A percentile compares a stretch with the other conserved stretches of the same genome.
Conservation (phyloP, 30 jellyfish, hydroid and myxozoan species). For the Haliclystus octoradiatus region DNA sequence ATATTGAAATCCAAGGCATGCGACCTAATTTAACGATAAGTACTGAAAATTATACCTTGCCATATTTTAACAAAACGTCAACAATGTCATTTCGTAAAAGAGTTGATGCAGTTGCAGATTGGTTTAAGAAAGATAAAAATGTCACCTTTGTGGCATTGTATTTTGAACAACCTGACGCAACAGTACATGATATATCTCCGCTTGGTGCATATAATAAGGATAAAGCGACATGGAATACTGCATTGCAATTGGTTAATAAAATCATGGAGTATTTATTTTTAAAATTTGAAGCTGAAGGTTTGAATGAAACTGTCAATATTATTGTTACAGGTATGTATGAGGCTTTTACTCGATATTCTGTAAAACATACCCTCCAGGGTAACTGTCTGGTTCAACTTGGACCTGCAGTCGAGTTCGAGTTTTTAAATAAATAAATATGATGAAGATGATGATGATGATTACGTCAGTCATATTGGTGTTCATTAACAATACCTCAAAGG, state of each 20-base stretch:
- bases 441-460: too few relatives aligned
- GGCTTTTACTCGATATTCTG: neutral
- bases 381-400: too few relatives aligned
- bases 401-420: too few relatives aligned
- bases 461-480: too few relatives aligned
- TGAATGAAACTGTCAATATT: conserved; percentile 30
- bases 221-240: conserved; percentile 10
- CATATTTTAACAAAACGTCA: neutral
- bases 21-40: conserved; percentile 6
- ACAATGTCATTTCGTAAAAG: conserved; percentile 22
- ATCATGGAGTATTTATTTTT: conserved; percentile 29
- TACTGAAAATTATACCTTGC: neutral
- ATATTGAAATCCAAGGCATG: conserved; percentile 35
- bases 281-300: conserved; percentile 17
- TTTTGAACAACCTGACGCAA: conserved; percentile 47
- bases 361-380: too few relatives aligned
- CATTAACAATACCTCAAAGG: too few relatives aligned
- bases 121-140: conserved; percentile 41
- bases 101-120: conserved; percentile 32
- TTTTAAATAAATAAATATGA: too few relatives aligned
- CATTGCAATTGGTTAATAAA: conserved; percentile 32
- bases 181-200: conserved; percentile 61
- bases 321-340: conserved; percentile 42
- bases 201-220: conserved; percentile 12
- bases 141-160: conserved; percentile 64